Evolutionary conservation across 2,888 invertebrate genomes (phyloP).

Genomic region (Coenonympha arcania): DNA sequence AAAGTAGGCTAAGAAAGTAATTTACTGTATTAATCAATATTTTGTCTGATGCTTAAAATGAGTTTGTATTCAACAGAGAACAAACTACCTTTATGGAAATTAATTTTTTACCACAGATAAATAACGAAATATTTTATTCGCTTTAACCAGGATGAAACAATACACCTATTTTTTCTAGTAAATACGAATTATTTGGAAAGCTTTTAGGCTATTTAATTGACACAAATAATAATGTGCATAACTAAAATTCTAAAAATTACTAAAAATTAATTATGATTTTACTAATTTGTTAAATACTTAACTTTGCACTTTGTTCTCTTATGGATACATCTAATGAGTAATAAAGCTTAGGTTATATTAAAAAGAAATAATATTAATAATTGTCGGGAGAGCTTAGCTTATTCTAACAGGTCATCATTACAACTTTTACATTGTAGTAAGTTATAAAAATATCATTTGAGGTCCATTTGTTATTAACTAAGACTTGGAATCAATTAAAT

Average conservation of each 20-base stretch:
- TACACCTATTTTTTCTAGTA: too few relatives aligned
- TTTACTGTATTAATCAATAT: constrained; percentile 10
- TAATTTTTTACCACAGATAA: background rate
- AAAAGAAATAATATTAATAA: constrained; percentile 20
- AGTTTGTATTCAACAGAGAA: constrained; percentile 23
- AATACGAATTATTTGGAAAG: too few relatives aligned
- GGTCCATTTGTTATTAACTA: constrained; percentile 31
- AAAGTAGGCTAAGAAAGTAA: constrained; percentile 22
- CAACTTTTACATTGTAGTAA: constrained; percentile 24
- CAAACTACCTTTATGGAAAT: background rate
- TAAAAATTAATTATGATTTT: background rate
- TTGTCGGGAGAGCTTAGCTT: constrained; percentile 32
- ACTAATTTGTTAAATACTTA: background rate
- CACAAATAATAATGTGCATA: background rate
- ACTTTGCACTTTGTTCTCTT: constrained; percentile 17
- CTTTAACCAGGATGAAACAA: too few relatives aligned
- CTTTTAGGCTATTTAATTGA: too few relatives aligned
- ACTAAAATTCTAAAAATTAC: background rate
- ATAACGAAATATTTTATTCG: too few relatives aligned
- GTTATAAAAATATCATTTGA: constrained; percentile 30
- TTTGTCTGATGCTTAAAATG: constrained; percentile 14
- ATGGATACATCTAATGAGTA: constrained; percentile 21
- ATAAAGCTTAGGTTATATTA: constrained; percentile 25
- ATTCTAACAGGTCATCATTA: constrained; percentile 34
- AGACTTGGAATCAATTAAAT: constrained; percentile 24